phyloP scores from a whole-genome alignment of 2,888 invertebrate genomes.

The Torymus texanus region DNA sequence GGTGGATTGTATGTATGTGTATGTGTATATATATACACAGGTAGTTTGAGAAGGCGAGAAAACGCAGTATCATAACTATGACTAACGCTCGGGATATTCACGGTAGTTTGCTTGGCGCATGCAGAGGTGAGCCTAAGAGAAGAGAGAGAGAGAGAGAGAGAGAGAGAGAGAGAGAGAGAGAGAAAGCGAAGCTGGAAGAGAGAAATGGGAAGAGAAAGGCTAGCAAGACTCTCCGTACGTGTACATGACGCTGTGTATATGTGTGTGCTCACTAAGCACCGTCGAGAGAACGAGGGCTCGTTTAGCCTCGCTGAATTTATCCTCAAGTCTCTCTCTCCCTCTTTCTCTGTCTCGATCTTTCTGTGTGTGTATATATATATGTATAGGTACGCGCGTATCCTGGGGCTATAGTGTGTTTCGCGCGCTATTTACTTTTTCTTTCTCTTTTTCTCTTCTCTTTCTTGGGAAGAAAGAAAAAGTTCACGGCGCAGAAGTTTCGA shows the following conservation, averaged over 20 bases:
- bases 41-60: conserved; percentile 23
- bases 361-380: no score
- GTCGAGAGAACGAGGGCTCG: conserved; percentile 38
- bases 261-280: conserved; percentile 22
- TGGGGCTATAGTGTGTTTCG: conserved; percentile 26
- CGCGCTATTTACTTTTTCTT: conserved; percentile 17
- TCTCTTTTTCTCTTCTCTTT: neutral
- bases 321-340: neutral
- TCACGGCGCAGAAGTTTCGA: neutral
- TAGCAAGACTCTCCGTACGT: neutral
- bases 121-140: conserved; percentile 31
- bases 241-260: neutral
- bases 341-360: no score
- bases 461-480: neutral
- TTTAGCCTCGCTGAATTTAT: conserved; percentile 42
- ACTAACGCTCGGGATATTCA: conserved; percentile 33
- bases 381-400: neutral
- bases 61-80: conserved; percentile 35
- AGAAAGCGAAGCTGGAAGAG: no score
- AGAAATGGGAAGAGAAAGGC: conserved; percentile 37
- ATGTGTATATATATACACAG: neutral
- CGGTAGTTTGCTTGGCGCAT: conserved; percentile 22
- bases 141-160: conserved; percentile 25
- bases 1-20: no score
- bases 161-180: conserved; percentile 13